Percentiles rank a stretch among this genome's conserved stretches.
These are phyloP conservation scores for Corythornis leucogaster DNA, from an alignment of 2,797 vertebrate genomes.

Conservation along the genomic window DNA sequence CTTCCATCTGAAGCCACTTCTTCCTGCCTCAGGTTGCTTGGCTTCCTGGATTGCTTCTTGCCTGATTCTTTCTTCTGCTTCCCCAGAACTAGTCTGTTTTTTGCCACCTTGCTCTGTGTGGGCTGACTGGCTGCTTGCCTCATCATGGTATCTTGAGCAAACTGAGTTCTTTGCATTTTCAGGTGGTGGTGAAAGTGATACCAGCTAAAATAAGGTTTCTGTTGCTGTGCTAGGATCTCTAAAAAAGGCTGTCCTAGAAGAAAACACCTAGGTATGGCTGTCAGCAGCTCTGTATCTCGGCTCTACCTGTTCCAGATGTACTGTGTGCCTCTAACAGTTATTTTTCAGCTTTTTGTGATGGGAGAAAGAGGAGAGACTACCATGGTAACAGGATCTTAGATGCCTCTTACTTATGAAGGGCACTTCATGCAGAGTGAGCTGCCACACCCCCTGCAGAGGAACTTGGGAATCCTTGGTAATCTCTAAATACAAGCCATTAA, in stretches of 20 bases:
- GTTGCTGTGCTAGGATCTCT: neutral
- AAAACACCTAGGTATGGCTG: neutral
- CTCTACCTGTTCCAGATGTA: neutral
- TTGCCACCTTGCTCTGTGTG: neutral
- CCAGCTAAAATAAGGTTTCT: neutral
- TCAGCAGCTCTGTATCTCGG: neutral
- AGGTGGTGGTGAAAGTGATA: neutral
- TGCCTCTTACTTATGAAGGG: neutral
- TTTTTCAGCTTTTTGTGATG: neutral
- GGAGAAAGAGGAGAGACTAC: neutral
- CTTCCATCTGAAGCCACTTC: neutral
- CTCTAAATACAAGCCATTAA: neutral
- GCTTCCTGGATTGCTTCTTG: constrained; percentile 30
- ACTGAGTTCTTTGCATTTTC: neutral
- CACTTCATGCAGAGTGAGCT: neutral
- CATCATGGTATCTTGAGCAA: neutral
- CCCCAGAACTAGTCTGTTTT: neutral
- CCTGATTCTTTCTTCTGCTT: neutral
- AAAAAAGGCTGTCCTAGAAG: neutral
- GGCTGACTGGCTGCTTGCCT: neutral
- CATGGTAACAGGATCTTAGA: neutral
- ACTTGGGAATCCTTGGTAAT: neutral
- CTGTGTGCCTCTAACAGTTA: neutral
- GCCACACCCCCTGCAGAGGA: neutral
- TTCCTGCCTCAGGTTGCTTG: neutral